These are phyloP conservation scores for Cordilura impudica DNA, from an alignment of 2,888 invertebrate genomes.

Conservation along the genomic window DNA sequence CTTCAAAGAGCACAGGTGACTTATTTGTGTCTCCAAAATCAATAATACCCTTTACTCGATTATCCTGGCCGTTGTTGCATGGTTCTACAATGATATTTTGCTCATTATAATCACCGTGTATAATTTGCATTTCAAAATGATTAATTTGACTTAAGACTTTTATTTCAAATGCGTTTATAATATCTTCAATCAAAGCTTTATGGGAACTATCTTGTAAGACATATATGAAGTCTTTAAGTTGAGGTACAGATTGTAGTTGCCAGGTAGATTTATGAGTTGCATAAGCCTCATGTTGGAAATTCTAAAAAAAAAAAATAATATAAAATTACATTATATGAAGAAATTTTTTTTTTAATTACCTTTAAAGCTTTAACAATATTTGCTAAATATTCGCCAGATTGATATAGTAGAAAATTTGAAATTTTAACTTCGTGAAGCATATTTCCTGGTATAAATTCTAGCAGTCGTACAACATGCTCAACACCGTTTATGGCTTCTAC, in stretches of 20 bases:
- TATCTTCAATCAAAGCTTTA: constrained; percentile 81
- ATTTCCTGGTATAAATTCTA: constrained; percentile 87
- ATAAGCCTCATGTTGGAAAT: constrained; percentile 86
- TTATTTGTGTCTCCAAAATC: constrained; percentile 92
- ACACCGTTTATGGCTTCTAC: constrained; percentile 78
- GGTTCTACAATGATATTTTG: constrained; percentile 87
- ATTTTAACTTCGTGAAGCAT: constrained; percentile 82
- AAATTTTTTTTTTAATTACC: constrained; percentile 81
- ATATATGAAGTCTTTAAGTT: constrained; percentile 84
- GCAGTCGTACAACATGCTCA: constrained; percentile 85
- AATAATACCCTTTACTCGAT: constrained; percentile 84
- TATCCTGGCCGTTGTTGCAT: constrained; percentile 77
- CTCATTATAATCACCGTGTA: constrained; percentile 95
- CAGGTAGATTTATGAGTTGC: constrained; percentile 84
- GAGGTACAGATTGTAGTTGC: constrained; percentile 85
- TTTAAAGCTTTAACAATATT: constrained; percentile 83
- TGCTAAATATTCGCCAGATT: constrained; percentile 86
- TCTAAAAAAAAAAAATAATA: constrained; percentile 77
- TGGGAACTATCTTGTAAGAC: constrained; percentile 83
- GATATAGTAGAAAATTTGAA: constrained; percentile 82
- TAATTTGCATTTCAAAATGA: constrained; percentile 83
- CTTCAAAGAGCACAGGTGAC: constrained; percentile 88
- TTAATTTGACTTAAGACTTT: constrained; percentile 81
- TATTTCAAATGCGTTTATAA: constrained; percentile 83
- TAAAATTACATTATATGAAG: neutral